Conservation (phyloP, 2,888 invertebrate species). For the Galeopsomyia nigrocyanea region DNA sequence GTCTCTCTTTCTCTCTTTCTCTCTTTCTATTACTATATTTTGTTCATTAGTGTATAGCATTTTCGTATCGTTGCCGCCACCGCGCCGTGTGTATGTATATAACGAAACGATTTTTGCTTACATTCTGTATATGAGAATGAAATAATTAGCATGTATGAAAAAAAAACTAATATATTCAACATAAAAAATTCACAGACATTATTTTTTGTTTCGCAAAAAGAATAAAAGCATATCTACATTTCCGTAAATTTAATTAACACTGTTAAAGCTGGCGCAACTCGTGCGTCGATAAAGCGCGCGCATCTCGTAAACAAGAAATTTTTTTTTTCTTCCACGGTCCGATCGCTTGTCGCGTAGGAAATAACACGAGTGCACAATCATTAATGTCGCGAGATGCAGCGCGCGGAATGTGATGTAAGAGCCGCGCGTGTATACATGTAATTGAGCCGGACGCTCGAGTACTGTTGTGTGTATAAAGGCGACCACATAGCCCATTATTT, state of each 20-base stretch:
- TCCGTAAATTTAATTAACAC: constrained; percentile 33
- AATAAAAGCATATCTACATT: constrained; percentile 1
- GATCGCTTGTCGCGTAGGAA: constrained; percentile 37
- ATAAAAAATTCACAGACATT: too few species aligned
- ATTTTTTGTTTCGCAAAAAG: too few species aligned
- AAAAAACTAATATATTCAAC: too few species aligned
- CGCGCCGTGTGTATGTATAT: background rate
- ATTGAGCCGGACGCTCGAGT: constrained; percentile 25
- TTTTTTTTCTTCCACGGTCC: background rate
- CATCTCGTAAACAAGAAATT: constrained; percentile 24
- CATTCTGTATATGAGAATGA: too few species aligned
- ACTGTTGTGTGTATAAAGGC: constrained; percentile 19
- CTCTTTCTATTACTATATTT: constrained; percentile 13
- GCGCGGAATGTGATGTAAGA: constrained; percentile 44
- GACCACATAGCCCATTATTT: constrained; percentile 37
- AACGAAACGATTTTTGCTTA: too few species aligned
- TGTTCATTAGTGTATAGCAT: background rate
- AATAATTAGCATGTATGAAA: too few species aligned
- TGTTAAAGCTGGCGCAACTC: background rate
- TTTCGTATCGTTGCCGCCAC: background rate
- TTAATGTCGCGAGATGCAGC: constrained; percentile 15
- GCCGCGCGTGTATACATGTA: constrained; percentile 22
- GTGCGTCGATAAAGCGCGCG: constrained; percentile 23
- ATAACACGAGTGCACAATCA: constrained; percentile 32
- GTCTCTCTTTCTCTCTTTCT: background rate